Conservation (phyloP, 2,797 vertebrate species). For the Pipistrellus pipistrellus region DNA sequence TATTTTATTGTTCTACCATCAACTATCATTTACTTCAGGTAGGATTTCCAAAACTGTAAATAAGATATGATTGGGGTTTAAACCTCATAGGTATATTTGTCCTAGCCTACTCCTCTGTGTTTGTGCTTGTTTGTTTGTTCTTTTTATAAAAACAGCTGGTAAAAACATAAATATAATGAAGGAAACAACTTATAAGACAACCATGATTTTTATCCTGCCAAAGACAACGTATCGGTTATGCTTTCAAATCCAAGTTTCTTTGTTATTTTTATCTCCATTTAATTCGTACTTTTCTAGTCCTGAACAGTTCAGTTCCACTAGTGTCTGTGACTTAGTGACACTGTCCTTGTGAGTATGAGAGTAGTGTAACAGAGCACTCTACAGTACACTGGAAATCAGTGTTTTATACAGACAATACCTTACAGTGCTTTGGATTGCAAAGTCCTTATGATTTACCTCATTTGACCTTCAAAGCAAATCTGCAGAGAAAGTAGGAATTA, state of each 20-base stretch:
- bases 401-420: not conserved
- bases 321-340: not conserved
- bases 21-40: not conserved
- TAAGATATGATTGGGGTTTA: constrained; percentile 32
- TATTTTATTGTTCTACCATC: constrained; percentile 5
- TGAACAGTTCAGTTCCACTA: not conserved
- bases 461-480: not conserved
- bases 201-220: not conserved
- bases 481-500: not conserved
- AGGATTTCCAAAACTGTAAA: not conserved
- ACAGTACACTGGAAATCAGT: not conserved
- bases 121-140: not conserved
- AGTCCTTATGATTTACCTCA: not conserved
- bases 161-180: constrained; percentile 29
- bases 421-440: not conserved
- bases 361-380: not conserved
- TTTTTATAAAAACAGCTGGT: not conserved
- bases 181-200: not conserved
- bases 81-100: not conserved
- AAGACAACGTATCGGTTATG: not conserved
- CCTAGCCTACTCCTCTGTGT: not conserved
- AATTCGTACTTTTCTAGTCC: not conserved
- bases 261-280: not conserved
- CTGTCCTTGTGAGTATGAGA: not conserved
- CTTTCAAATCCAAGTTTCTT: constrained; percentile 11